phyloP scores from a whole-genome alignment of 2,797 vertebrate species.

The Labroides dimidiatus region DNA sequence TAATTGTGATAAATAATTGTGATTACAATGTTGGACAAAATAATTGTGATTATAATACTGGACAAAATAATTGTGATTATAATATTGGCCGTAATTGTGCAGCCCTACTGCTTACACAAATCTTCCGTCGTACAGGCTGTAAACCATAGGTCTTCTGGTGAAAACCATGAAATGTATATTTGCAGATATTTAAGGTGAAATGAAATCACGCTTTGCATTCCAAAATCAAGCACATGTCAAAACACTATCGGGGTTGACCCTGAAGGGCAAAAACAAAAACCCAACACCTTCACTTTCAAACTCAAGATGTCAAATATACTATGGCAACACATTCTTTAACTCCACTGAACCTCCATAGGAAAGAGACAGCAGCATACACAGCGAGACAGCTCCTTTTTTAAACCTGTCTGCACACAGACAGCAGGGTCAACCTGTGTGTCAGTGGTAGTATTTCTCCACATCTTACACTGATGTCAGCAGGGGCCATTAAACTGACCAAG shows the following conservation, averaged over 20 bases:
- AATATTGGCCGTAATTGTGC: too few species aligned
- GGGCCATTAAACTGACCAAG: constrained; percentile 27
- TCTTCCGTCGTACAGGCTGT: background rate
- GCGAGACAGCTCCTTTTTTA: constrained; percentile 5
- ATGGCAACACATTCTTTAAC: background rate
- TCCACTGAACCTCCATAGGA: background rate
- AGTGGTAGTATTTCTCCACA: constrained; percentile 20
- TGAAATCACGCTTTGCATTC: constrained; percentile 15
- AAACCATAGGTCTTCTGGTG: constrained; percentile 2
- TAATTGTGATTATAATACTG: too few species aligned
- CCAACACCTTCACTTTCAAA: constrained; percentile 2
- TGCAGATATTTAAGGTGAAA: constrained; percentile 9
- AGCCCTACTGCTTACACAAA: background rate
- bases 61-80: too few species aligned
- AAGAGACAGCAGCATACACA: background rate
- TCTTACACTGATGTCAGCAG: constrained; percentile 42
- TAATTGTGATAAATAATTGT: too few species aligned
- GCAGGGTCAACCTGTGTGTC: constrained; percentile 22
- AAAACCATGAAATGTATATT: background rate
- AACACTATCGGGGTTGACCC: constrained; percentile 1
- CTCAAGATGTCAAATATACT: constrained; percentile 5
- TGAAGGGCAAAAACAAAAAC: constrained; percentile 2
- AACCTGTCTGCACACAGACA: constrained; percentile 9
- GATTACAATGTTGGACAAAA: too few species aligned
- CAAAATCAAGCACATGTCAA: constrained; percentile 7